Evolutionary conservation across 2,113 vertebrate genomes (phyloP).

Genomic region (Nanorana parkeri): DNA sequence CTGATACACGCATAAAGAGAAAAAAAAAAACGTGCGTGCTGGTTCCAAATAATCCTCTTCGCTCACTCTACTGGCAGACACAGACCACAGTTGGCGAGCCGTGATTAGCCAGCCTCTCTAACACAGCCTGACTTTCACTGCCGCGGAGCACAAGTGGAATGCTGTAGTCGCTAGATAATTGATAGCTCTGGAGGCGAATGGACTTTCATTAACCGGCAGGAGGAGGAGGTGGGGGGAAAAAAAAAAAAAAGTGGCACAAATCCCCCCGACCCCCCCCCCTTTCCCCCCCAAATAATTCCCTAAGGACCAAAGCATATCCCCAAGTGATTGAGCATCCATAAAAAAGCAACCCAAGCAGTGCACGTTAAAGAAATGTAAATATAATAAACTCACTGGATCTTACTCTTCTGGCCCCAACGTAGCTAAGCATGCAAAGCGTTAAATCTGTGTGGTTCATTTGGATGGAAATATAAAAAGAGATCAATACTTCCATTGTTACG

Average conservation of each 20-base stretch:
- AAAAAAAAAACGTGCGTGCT: neutral
- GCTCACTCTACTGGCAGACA: constrained; percentile 4
- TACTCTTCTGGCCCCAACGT: neutral
- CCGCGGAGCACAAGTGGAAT: neutral
- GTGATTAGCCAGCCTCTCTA: constrained; percentile 13
- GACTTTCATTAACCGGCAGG: neutral
- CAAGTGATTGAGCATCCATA: too few relatives aligned
- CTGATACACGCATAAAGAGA: too few relatives aligned
- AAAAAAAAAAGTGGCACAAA: neutral
- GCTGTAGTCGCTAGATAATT: neutral
- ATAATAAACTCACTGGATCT: neutral
- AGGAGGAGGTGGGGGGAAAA: too few relatives aligned
- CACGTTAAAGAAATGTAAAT: neutral
- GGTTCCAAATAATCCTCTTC: constrained; percentile 2
- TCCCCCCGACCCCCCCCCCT: too few relatives aligned
- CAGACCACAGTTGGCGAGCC: neutral
- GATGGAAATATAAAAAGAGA: constrained; percentile 4
- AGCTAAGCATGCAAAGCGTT: neutral
- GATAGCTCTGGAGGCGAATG: neutral
- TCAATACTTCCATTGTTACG: constrained; percentile 8
- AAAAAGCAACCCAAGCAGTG: neutral
- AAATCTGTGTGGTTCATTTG: constrained; percentile 12
- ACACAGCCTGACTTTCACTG: constrained; percentile 34
- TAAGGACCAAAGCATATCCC: too few relatives aligned
- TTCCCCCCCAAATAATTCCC: neutral